Evolutionary conservation across 2,113 vertebrate species (phyloP), one percentile per base, ranked within the genome.

Genomic region (Halichoerus grypus): DNA sequence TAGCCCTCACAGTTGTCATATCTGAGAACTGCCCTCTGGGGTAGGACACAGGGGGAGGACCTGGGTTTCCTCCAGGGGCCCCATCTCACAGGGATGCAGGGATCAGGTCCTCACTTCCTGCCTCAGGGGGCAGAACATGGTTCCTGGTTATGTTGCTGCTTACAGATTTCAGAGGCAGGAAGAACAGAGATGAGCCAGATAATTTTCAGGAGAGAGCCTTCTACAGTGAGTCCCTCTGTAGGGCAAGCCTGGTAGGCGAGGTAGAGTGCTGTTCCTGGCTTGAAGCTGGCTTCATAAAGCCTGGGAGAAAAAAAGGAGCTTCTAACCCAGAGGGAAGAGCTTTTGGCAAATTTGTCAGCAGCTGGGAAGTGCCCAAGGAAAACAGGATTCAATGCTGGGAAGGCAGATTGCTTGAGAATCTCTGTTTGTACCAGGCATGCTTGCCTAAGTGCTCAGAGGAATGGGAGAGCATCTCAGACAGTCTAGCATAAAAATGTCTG

Each of bases 121-220:
- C 42, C 28, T 18, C 67, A 42, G 65, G 0, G 5, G 31, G n/a
- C 19, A 49, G 65, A 92, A 61, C 49, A 26, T 77, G 13, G 26
- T 28, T 36, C 13, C 72, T 16, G 9, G 77, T 72, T 1, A 0
- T 7, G 6, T 26, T 77, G 51, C 80, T 77, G 71, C 63, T 42
- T 67, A 49, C 19, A 22, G 74, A 46, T 83, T 91, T 67, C 36
- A 46, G 55, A 71, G 72, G 21, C 1, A 0, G 5, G 14, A 22
- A 77, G 51, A 87, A 87, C 67, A 67, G 61, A 77, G n/a, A 1
- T 14, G 28, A 49, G 69, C 7, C 57, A 14, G 85, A n/a, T n/a
- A 12, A 46, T 36, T 91, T 92, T 84, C 19, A 81, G 72, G n/a
- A 92, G n/a, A 92, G 69, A 89, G 2, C 55, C 49, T 53, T 21